Evolutionary conservation across 2,113 vertebrate species (phyloP).

Genomic region (Rynchops niger): DNA sequence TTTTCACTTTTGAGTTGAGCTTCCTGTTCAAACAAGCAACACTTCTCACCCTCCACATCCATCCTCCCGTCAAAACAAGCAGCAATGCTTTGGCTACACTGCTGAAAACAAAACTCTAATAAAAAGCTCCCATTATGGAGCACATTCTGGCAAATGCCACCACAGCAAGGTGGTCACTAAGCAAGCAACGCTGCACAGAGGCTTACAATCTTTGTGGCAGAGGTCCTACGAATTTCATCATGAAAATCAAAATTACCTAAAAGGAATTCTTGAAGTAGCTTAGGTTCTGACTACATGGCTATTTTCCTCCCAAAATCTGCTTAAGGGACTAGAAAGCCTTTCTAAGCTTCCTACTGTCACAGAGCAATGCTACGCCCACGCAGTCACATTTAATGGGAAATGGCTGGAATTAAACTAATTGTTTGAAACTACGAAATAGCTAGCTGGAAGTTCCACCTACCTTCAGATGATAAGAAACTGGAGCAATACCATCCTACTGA

Average conservation of each 20-base stretch:
- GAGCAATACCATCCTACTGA: rapidly evolving
- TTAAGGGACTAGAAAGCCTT: not conserved
- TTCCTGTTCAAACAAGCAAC: not conserved
- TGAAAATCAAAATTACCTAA: not conserved
- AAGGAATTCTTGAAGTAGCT: not conserved
- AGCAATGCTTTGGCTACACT: not conserved
- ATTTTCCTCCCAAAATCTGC: not conserved
- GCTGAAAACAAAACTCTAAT: not conserved
- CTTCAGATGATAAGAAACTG: not conserved
- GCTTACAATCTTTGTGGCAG: not conserved
- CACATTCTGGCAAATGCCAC: not conserved
- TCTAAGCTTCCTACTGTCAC: not conserved
- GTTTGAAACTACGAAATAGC: not conserved
- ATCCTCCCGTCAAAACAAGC: not conserved
- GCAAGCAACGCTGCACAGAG: not conserved
- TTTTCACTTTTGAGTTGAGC: not conserved
- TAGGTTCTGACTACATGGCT: not conserved
- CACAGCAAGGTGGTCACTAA: not conserved
- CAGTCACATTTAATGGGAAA: not conserved
- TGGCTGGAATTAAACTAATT: rapidly evolving
- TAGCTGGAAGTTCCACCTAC: not conserved
- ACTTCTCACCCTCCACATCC: not conserved
- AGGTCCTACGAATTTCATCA: not conserved
- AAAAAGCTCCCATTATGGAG: not conserved
- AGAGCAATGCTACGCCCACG: not conserved